Conservation (phyloP, 2,888 invertebrate species). For the Laothoe populi region DNA sequence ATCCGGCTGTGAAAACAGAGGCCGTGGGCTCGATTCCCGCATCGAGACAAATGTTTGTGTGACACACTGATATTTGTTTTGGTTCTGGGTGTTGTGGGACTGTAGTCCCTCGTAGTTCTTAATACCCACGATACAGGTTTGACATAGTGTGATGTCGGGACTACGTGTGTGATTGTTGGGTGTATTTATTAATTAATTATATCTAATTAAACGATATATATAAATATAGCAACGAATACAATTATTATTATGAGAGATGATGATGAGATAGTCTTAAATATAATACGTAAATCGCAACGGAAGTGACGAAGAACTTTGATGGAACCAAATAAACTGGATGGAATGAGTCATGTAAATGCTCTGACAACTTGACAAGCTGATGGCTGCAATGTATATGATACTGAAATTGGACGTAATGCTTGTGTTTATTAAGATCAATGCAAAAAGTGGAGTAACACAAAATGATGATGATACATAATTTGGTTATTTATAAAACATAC, state of each 20-base stretch:
- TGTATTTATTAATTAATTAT: too few relatives aligned
- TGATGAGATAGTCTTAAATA: not conserved
- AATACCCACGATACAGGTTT: too few relatives aligned
- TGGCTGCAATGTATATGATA: conserved; percentile 26
- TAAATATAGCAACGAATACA: not conserved
- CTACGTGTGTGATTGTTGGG: too few relatives aligned
- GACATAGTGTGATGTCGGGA: too few relatives aligned
- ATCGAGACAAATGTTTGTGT: too few relatives aligned
- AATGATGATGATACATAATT: not conserved
- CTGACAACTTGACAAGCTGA: conserved; percentile 30
- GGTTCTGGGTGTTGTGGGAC: too few relatives aligned
- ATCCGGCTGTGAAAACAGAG: too few relatives aligned
- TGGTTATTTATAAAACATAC: not conserved
- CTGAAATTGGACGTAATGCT: conserved; percentile 3
- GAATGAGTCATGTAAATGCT: conserved; percentile 15
- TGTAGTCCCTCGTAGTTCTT: too few relatives aligned
- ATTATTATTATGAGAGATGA: not conserved
- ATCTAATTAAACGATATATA: too few relatives aligned
- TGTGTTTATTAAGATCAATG: not conserved
- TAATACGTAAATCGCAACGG: not conserved
- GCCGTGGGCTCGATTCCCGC: too few relatives aligned
- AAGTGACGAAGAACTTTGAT: conserved; percentile 5
- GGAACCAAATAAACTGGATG: conserved; percentile 6
- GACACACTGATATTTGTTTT: too few relatives aligned
- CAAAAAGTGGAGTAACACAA: not conserved